These are phyloP conservation scores for Australoheros facetus DNA, from an alignment of 2,797 vertebrate genomes.

Conservation along the genomic window DNA sequence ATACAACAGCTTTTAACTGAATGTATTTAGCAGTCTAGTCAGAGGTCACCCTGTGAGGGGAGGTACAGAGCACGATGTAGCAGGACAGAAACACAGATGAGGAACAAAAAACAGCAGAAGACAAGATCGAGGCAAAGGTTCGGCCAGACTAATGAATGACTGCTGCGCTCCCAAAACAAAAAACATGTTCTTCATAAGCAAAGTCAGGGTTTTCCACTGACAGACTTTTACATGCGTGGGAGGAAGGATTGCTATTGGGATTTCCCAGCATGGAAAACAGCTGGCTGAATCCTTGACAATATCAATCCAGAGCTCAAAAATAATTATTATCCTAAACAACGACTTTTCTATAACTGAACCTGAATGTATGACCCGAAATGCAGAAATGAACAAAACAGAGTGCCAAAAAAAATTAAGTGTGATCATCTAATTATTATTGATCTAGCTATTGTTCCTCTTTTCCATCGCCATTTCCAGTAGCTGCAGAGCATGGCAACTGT, in stretches of 20 bases:
- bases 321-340: background rate
- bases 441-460: background rate
- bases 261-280: background rate
- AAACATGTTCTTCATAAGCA: background rate
- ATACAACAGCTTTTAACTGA: background rate
- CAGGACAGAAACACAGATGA: constrained; percentile 12
- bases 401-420: background rate
- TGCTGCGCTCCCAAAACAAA: background rate
- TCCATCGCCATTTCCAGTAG: background rate
- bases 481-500: background rate
- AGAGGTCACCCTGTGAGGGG: constrained; percentile 28
- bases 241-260: background rate
- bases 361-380: background rate
- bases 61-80: constrained; percentile 4
- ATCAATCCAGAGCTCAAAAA: background rate
- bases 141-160: constrained; percentile 14
- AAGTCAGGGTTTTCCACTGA: background rate
- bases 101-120: background rate
- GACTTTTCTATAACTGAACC: background rate
- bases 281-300: background rate
- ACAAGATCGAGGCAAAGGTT: background rate
- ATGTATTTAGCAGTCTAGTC: constrained; percentile 30
- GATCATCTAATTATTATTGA: background rate
- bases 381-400: background rate
- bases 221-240: background rate